A percentile compares a stretch with the other conserved stretches of the same genome.
Conservation (phyloP, 2,113 vertebrate species). For the Dendropsophus ebraccatus region DNA sequence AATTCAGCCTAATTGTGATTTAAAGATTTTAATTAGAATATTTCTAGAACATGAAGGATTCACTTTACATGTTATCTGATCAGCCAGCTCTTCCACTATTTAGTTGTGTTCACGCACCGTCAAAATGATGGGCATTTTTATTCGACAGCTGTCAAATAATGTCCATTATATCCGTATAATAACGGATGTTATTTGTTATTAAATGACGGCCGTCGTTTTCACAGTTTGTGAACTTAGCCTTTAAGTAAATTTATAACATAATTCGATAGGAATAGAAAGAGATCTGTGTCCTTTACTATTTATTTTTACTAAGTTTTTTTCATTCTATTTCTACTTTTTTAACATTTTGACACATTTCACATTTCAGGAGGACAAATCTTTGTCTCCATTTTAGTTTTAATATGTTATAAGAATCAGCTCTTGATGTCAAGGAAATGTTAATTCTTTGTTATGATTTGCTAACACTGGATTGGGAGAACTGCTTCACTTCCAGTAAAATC, state of each 20-base stretch:
- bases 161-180: no score
- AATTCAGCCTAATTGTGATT: neutral
- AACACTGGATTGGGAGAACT: neutral
- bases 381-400: neutral
- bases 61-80: neutral
- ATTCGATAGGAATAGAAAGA: no score
- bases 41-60: neutral
- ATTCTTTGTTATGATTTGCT: neutral
- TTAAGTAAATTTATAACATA: no score
- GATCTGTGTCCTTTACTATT: neutral
- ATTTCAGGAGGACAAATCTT: neutral
- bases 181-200: no score
- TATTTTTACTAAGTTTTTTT: neutral
- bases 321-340: neutral
- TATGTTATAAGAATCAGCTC: neutral
- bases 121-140: no score
- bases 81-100: neutral
- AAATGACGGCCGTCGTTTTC: no score
- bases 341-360: neutral
- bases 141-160: no score
- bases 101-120: neutral
- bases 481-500: conserved; percentile 7
- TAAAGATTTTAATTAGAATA: neutral
- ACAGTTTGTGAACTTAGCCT: no score
- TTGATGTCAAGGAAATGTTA: neutral